Conservation (phyloP, 2,888 invertebrate genomes). For the Oscheius sp. region DNA sequence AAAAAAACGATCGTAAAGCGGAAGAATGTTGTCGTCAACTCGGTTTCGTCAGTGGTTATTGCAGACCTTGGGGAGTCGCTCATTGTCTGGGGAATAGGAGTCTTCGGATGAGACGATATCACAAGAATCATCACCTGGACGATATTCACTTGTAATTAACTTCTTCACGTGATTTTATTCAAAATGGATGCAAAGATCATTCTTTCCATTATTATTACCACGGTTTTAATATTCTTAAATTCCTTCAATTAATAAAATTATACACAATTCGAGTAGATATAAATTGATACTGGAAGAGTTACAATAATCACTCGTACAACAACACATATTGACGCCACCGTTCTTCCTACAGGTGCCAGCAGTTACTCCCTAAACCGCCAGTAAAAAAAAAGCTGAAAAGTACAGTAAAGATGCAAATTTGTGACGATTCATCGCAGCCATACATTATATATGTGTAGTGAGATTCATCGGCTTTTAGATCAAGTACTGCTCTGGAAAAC, state of each 20-base stretch:
- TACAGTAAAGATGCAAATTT: constrained; percentile 13
- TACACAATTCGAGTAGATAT: no score
- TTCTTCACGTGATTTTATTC: no score
- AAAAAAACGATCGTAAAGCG: not conserved
- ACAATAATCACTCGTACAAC: constrained; percentile 1
- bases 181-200: no score
- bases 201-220: no score
- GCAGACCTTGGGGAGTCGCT: constrained; percentile 16
- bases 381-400: not conserved
- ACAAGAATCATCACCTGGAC: not conserved
- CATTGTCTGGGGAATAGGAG: constrained; percentile 9
- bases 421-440: constrained; percentile 1
- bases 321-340: constrained; percentile 8
- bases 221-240: no score
- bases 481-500: not conserved
- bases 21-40: constrained; percentile 11
- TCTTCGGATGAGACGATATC: not conserved
- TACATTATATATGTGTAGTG: constrained; percentile 5
- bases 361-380: not conserved
- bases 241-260: no score
- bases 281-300: not conserved
- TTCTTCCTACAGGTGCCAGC: constrained; percentile 2
- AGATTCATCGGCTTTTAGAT: constrained; percentile 10
- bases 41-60: constrained; percentile 12
- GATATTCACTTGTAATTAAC: no score